Conservation (phyloP, 1,140 invertebrate genomes). For the Anadara kagoshimensis region DNA sequence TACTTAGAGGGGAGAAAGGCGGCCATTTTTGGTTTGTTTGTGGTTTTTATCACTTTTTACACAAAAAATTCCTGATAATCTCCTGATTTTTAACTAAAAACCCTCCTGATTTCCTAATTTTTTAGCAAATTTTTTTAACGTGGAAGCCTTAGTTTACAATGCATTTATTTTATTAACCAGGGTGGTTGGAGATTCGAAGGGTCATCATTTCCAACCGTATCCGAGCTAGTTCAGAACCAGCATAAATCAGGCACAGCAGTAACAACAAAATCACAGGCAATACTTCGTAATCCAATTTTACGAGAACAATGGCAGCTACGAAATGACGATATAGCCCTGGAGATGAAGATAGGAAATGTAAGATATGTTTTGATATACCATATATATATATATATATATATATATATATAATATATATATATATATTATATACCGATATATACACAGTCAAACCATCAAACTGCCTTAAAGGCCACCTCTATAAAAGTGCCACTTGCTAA, state of each 20-base stretch:
- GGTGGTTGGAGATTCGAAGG: slow-evolving; percentile 96
- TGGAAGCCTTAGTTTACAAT: too few species aligned
- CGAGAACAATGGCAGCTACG: slow-evolving; percentile 97
- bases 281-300: slow-evolving; percentile 89
- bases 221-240: slow-evolving; percentile 92
- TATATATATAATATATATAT: too few species aligned
- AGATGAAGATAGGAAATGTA: slow-evolving; percentile 96
- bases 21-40: too few species aligned
- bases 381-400: too few species aligned
- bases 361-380: slow-evolving; percentile 55
- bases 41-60: too few species aligned
- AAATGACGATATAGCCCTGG: slow-evolving; percentile 94
- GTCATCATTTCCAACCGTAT: slow-evolving; percentile 91
- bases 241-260: slow-evolving; percentile 88
- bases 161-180: slow-evolving; percentile 74
- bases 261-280: slow-evolving; percentile 92
- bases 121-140: too few species aligned
- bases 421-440: too few species aligned
- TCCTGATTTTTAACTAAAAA: too few species aligned
- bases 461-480: not conserved
- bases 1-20: too few species aligned
- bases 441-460: not conserved
- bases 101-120: too few species aligned
- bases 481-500: not conserved
- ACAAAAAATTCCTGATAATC: too few species aligned